Base-by-base conservation (phyloP, 2,113 vertebrate genomes). In the Pterocles orientalis region DNA sequence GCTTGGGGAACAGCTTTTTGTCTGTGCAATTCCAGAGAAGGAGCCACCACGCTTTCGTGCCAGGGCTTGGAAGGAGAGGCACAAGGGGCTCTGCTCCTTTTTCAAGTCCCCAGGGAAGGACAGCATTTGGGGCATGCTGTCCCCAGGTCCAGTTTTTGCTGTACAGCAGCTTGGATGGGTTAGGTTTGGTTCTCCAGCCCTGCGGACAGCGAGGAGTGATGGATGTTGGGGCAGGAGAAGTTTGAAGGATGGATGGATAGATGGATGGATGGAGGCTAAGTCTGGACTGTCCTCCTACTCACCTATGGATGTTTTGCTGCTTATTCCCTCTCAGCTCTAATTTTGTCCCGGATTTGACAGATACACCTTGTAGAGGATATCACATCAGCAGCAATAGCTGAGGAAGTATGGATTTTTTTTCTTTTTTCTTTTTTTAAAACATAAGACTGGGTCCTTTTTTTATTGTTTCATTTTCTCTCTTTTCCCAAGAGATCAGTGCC, bases 11-110 rank as follows among this genome's bases (percentile, higher is more conserved):
- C 26, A 48, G 3, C 33, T 43, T 70, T 36, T 77, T 29, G 7
- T 60, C 58, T 47, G 20, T 70, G n/a, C 43, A 39, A 1, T 18
- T n/a, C 14, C 34, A 18, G 8, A 15, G 36, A 43, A 72, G 41
- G 24, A 71, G 10, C 31, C 39, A 50, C 39, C 10, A 10, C 8
- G 0, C 7, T 28, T 70, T 18, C 1, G 0, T 72, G 36, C 21
- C n/a, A 54, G 58, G 53, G 31, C 26, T 58, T 23, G 12, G 41
- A 48, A 79, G 21, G 21, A 53, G 48, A 62, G 24, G 10, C 23
- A 34, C 3, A 2, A 58, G 65, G 4, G 18, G 2, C 25, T 78
- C 26, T 60, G 25, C 45, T 72, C 11, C 29, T 53, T n/a, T 39
- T 56, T 9, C 29, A 25, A 21, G 56, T 61, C 45, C 2, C 9